Base-by-base conservation (phyloP, 2,113 vertebrate genomes). In the Phainopepla nitens region DNA sequence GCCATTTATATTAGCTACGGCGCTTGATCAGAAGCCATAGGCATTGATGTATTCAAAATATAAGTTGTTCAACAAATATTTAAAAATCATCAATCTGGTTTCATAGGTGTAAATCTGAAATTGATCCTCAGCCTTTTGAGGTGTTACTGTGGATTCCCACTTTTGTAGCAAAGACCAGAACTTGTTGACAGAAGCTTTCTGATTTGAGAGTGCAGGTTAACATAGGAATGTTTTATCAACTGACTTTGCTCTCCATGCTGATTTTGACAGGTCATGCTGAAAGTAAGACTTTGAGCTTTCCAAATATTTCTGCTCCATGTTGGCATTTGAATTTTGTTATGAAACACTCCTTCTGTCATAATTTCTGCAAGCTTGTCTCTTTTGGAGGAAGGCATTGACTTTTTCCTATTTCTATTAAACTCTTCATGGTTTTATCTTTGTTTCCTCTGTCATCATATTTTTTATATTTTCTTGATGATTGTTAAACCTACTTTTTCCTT, bases 271-370 rank as follows among this genome's bases (percentile, higher is more conserved):
- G 49, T 85, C 50, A 41, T 20, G 31, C 9, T n/a, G 62, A 57
- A 91, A 94, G 89, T 85, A 56, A 94, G 64, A 76, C 62, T 91
- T 79, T 1, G 2, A 57, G 36, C 62, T 69, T 71, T 95, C n/a
- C 45, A 62, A 20, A 29, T 49, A 87, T 87, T 89, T 65, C 66
- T 65, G 15, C 72, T 85, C 64, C 7, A 2, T 94, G 82, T 94
- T 92, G 91, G 58, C 49, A 65, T 73, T 95, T 88, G 71, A 97
- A 94, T 97, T 98, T 97, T 97, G 90, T 97, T 98, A 96, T 71
- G 82, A 97, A 98, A 97, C 89, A 58, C 49, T 95, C 68, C 68
- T 92, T 71, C 83, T 96, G 91, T 95, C 96, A 94, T 97, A 95
- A 96, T 96, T 97, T 89, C 81, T 94, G 93, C 93, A 96, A 93